Conservation (phyloP, 2,113 vertebrate genomes). For the Meriones unguiculatus region DNA sequence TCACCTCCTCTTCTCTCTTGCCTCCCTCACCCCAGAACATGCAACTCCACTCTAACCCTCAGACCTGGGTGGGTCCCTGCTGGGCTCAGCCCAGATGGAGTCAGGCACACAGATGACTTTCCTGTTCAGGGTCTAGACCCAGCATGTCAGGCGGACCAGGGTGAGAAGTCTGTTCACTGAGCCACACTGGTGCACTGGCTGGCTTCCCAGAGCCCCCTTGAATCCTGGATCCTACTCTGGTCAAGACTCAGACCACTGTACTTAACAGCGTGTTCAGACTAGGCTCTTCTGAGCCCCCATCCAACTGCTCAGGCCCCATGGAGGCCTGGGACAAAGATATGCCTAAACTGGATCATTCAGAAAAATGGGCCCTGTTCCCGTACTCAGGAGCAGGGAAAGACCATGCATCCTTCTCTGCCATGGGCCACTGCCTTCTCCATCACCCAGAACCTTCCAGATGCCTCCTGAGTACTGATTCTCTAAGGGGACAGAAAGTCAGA, state of each 20-base stretch:
- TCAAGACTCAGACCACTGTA: background rate
- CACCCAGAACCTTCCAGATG: background rate
- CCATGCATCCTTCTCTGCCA: background rate
- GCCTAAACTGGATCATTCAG: background rate
- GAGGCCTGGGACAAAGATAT: background rate
- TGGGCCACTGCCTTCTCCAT: background rate
- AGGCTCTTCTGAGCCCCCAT: background rate
- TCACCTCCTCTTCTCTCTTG: background rate
- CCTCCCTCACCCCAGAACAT: background rate
- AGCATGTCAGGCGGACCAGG: background rate
- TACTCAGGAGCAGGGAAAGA: background rate
- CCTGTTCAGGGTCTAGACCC: background rate
- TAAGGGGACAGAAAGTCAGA: slow-evolving; percentile 24
- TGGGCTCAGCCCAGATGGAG: background rate
- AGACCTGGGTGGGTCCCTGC: background rate
- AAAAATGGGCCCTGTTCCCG: background rate
- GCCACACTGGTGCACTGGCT: background rate
- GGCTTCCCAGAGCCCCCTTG: background rate
- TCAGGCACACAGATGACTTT: background rate
- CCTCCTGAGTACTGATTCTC: background rate
- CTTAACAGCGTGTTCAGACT: background rate
- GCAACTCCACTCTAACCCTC: background rate
- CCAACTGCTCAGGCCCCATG: background rate
- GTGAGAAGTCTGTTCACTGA: background rate
- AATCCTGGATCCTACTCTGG: background rate